These are phyloP conservation scores for Papilio helenus DNA, from an alignment of 1,140 invertebrate species.

Conservation along the genomic window DNA sequence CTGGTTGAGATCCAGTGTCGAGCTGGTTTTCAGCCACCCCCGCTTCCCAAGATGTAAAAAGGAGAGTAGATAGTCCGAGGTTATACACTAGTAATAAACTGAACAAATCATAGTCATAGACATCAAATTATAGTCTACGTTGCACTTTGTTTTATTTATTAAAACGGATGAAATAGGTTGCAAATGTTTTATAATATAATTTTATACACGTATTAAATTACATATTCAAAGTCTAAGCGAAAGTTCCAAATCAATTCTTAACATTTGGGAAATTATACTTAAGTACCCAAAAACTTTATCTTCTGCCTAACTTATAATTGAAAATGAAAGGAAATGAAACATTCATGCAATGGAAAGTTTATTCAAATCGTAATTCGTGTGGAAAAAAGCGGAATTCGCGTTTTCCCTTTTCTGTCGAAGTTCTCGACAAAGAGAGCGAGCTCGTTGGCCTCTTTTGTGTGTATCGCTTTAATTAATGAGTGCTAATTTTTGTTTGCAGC, in stretches of 20 bases:
- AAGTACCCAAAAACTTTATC: conserved; percentile 30
- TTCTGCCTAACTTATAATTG: conserved; percentile 27
- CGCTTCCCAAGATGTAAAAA: too few species aligned
- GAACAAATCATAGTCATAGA: too few species aligned
- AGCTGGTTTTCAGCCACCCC: too few species aligned
- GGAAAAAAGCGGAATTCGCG: conserved; percentile 32
- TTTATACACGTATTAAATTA: not conserved
- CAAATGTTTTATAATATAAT: not conserved
- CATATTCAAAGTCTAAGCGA: not conserved
- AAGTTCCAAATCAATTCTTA: not conserved
- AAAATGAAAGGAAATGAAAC: conserved; percentile 38
- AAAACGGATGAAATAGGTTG: not conserved
- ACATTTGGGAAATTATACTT: conserved; percentile 30
- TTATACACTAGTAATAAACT: too few species aligned
- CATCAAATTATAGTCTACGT: not conserved
- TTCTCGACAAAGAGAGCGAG: conserved; percentile 29
- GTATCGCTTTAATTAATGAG: conserved; percentile 37
- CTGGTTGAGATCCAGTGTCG: too few species aligned
- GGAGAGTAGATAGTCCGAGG: too few species aligned
- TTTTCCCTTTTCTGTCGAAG: conserved; percentile 37
- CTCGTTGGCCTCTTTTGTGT: conserved; percentile 13
- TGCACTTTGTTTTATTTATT: not conserved
- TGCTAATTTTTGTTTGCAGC: conserved; percentile 34
- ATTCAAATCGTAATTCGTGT: conserved; percentile 37
- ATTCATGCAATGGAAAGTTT: conserved; percentile 33